Conservation (phyloP, 2,113 vertebrate genomes). For the Phasianus colchicus region DNA sequence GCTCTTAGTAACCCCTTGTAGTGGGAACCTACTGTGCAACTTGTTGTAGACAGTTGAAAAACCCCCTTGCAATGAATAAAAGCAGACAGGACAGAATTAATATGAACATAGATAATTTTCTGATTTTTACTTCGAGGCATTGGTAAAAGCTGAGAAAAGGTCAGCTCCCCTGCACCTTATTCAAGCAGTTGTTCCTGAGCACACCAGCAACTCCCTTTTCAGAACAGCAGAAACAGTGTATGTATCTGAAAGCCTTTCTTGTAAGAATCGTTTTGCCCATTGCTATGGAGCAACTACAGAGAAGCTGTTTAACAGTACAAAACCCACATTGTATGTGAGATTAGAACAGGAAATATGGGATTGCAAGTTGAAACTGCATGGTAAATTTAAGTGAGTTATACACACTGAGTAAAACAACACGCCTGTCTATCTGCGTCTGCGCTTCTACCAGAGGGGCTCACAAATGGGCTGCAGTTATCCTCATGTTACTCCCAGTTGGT, state of each 20-base stretch:
- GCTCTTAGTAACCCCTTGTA: not conserved
- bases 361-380: conserved; percentile 62
- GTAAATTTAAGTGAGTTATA: conserved; percentile 54
- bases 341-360: conserved; percentile 59
- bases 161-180: not conserved
- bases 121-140: not conserved
- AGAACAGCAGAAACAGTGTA: not conserved
- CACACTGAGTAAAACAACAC: conserved; percentile 35
- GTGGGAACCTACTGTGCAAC: not conserved
- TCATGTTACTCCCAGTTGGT: conserved; percentile 26
- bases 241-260: not conserved
- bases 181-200: not conserved
- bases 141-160: not conserved
- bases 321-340: conserved; percentile 45
- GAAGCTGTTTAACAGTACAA: conserved; percentile 44
- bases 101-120: not conserved
- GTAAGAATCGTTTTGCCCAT: not conserved
- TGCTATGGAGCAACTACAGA: not conserved
- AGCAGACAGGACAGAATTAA: not conserved
- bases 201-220: not conserved
- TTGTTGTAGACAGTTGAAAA: not conserved
- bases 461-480: not conserved
- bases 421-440: not conserved
- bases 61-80: not conserved
- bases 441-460: not conserved